Evolutionary conservation across 2,113 vertebrate species (phyloP).

Genomic region (Apteryx mantelli): DNA sequence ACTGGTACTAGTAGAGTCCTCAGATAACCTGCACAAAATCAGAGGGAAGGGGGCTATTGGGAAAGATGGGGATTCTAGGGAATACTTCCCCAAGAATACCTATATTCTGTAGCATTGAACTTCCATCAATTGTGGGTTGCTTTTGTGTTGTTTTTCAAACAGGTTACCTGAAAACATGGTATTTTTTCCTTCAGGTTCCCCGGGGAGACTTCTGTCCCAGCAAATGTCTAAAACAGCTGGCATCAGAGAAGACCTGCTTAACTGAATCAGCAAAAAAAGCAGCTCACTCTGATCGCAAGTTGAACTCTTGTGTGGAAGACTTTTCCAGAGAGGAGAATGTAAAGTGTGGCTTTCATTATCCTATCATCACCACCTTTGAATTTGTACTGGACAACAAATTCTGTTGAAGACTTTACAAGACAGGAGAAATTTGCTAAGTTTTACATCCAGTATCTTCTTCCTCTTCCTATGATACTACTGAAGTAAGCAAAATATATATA

Average conservation of each 20-base stretch:
- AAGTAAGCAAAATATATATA: background rate
- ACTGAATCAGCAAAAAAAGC: background rate
- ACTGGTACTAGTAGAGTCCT: background rate
- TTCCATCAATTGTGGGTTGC: background rate
- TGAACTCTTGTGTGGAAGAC: background rate
- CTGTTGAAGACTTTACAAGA: background rate
- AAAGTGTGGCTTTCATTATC: background rate
- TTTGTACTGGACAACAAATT: background rate
- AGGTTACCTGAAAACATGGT: background rate
- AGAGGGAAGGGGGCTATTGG: background rate
- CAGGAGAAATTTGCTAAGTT: background rate
- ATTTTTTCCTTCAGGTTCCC: background rate
- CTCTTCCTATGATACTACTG: background rate
- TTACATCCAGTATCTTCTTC: rapidly evolving
- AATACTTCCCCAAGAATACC: background rate
- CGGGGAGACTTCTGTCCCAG: background rate
- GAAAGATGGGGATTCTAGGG: background rate
- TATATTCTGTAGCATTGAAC: background rate
- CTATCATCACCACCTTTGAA: background rate
- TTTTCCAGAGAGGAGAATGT: background rate
- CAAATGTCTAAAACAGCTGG: background rate
- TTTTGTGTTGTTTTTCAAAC: background rate
- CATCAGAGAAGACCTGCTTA: background rate
- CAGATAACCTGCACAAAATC: background rate
- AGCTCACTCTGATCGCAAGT: background rate